Base-by-base conservation (phyloP, 2,113 vertebrate genomes). In the Emydura subglobosa region DNA sequence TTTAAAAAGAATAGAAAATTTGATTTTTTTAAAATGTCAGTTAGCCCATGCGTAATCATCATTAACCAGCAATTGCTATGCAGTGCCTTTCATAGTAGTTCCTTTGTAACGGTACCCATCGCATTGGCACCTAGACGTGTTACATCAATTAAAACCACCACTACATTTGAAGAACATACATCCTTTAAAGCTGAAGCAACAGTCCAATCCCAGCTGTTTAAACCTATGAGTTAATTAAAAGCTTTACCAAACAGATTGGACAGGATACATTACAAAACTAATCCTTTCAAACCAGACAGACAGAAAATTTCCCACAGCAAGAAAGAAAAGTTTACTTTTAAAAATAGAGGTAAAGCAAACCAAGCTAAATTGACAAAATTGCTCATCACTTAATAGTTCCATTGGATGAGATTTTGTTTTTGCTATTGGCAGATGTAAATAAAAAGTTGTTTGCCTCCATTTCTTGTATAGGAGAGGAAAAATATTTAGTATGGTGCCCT, bases 361-460 rank as follows among this genome's bases (percentile, higher is more conserved):
- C 29, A 81, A 5, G 61, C 42, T 47, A 44, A 76, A 42, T 47
- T 44, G 22, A 76, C 24, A 89, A 79, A 68, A n/a, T 21, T 8
- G 86, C 5, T 84, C 82, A 76, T 39, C 9, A 21, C 16, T 39
- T 39, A 87, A 10, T 24, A 61, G 8, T n/a, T 68, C 19, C 12
- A 6, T 78, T 0, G 79, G 72, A 79, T 2, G 1, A 89, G 47
- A 78, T 83, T 83, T 61, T 22, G 59, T 47, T 9, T 79, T 89
- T 89, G n/a, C 85, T 85, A 5, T 5, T 0, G 1, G 44, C 24
- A 95, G 11, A 87, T 21, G 59, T 2, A 91, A 14, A 11, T 90
- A 82, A 83, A 0, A 0, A 86, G 79, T 17, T 4, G 13, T 3
- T 29, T 85, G 65, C 21, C 25, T 12, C 88, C 53, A 13, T 57